These are phyloP conservation scores for Todiramphus saurophagus DNA, from an alignment of 2,113 vertebrate species.

Conservation along the genomic window DNA sequence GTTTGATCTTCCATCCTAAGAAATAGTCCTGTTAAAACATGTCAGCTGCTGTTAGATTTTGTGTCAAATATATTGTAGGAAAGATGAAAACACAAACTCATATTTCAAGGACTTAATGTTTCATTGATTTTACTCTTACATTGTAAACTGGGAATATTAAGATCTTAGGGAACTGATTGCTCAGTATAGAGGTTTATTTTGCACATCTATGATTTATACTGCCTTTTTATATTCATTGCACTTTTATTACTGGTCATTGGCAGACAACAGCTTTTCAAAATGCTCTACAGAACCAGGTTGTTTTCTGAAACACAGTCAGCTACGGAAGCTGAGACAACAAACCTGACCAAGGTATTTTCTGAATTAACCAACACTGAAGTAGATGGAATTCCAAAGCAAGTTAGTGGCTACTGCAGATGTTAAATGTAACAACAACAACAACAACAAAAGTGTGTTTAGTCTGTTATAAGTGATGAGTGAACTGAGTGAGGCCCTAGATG, in stretches of 20 bases:
- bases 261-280: neutral
- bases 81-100: neutral
- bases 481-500: neutral
- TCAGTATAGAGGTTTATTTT: neutral
- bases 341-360: neutral
- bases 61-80: neutral
- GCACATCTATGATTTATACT: neutral
- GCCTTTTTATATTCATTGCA: neutral
- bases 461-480: neutral
- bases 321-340: neutral
- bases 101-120: conserved; percentile 10
- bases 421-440: neutral
- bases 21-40: neutral
- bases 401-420: neutral
- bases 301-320: neutral
- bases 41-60: neutral
- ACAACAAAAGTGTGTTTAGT: neutral
- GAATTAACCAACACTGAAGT: neutral
- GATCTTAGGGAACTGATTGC: neutral
- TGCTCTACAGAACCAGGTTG: neutral
- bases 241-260: conserved; percentile 11
- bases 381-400: neutral
- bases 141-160: neutral
- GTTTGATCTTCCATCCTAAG: neutral
- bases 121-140: neutral